Evolutionary conservation across 2,797 vertebrate genomes (phyloP).

Genomic region (Acanthurus lineatus): DNA sequence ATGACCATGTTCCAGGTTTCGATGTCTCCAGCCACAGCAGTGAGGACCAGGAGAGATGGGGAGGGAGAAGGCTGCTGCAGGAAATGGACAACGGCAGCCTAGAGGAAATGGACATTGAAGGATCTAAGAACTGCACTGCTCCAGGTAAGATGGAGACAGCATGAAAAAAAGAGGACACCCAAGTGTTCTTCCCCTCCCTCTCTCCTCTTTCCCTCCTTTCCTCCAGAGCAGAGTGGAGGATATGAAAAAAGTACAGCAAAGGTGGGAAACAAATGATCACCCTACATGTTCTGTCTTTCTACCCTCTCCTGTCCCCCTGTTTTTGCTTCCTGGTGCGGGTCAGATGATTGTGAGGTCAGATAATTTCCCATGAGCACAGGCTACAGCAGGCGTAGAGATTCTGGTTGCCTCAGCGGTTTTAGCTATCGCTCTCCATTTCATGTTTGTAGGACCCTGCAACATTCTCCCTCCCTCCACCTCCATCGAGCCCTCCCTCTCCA

Average conservation of each 20-base stretch:
- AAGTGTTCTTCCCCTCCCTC: neutral
- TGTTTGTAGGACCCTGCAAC: constrained; percentile 50
- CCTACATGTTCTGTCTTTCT: constrained; percentile 26
- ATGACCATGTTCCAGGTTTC: constrained; percentile 78
- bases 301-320: constrained; percentile 14
- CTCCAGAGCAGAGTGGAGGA: constrained; percentile 5
- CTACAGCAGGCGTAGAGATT: constrained; percentile 50
- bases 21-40: constrained; percentile 76
- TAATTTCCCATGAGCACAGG: constrained; percentile 68
- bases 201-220: neutral
- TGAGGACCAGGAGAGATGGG: constrained; percentile 80
- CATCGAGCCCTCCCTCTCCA: neutral
- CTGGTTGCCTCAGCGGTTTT: constrained; percentile 63
- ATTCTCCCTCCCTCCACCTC: constrained; percentile 26
- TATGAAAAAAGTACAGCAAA: constrained; percentile 4
- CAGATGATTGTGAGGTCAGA: constrained; percentile 70
- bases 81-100: constrained; percentile 78
- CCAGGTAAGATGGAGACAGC: constrained; percentile 86
- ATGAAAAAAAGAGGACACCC: constrained; percentile 64
- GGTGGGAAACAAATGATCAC: constrained; percentile 55
- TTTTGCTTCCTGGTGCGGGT: constrained; percentile 44
- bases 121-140: constrained; percentile 90
- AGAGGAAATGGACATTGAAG: constrained; percentile 77
- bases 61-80: constrained; percentile 88
- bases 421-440: constrained; percentile 37